Evolutionary conservation across 2,888 invertebrate species (phyloP).

Genomic region (Didymodactylos carnosus): DNA sequence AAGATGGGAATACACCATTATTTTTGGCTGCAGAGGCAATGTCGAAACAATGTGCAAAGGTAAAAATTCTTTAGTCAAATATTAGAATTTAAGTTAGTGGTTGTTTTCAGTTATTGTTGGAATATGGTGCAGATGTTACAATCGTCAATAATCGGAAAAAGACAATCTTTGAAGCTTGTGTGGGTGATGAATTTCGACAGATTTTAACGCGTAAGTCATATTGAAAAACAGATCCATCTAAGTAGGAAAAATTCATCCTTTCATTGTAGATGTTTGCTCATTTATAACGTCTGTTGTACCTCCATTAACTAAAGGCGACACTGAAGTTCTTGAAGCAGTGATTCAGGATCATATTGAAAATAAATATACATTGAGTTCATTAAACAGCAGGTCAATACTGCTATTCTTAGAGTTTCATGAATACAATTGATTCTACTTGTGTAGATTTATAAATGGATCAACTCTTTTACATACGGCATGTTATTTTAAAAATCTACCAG

Average conservation of each 20-base stretch:
- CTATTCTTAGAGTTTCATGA: not conserved
- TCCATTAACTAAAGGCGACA: conserved; percentile 26
- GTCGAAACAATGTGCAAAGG: conserved; percentile 1
- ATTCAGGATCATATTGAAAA: conserved; percentile 23
- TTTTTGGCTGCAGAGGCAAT: conserved; percentile 27
- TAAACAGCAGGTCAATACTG: conserved; percentile 2
- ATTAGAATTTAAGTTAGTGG: not conserved
- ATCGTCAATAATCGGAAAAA: conserved; percentile 22
- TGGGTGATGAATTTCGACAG: conserved; percentile 27
- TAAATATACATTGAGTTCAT: conserved; percentile 15
- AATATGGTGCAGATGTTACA: conserved; percentile 32
- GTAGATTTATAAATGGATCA: conserved; percentile 30
- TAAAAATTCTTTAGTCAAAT: not conserved
- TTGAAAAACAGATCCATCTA: not conserved
- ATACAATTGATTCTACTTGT: not conserved
- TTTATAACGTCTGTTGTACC: conserved; percentile 26
- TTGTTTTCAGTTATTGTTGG: conserved; percentile 25
- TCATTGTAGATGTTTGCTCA: conserved; percentile 22
- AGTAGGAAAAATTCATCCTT: not conserved
- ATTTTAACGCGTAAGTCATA: conserved; percentile 20
- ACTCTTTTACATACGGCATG: conserved; percentile 31
- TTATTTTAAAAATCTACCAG: conserved; percentile 25
- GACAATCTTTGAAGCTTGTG: conserved; percentile 25
- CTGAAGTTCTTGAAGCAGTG: conserved; percentile 21
- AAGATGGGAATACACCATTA: conserved; percentile 24